Conservation (phyloP, 2,797 vertebrate genomes). For the Todus mexicanus region DNA sequence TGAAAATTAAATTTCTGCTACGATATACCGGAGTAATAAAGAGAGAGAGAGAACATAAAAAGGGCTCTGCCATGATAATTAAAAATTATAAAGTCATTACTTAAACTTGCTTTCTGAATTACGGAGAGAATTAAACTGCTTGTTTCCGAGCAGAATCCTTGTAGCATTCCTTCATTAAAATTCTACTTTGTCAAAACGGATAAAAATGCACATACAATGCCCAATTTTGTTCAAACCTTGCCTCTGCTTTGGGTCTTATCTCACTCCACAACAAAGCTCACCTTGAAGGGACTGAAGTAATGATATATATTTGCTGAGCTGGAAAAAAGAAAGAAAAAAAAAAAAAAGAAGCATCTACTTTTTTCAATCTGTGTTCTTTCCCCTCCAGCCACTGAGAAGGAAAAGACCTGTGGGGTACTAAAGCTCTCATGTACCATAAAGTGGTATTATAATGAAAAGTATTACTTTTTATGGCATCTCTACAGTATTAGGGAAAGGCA, state of each 20-base stretch:
- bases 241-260: constrained; percentile 17
- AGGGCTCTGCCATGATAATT: constrained; percentile 33
- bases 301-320: constrained; percentile 9
- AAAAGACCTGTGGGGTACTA: constrained; percentile 23
- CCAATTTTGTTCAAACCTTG: background rate
- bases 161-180: constrained; percentile 55
- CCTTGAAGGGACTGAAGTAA: constrained; percentile 23
- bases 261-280: constrained; percentile 29
- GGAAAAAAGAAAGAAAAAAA: constrained; percentile 27
- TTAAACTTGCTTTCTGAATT: constrained; percentile 52
- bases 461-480: constrained; percentile 49
- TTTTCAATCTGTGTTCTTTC: constrained; percentile 1
- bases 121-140: constrained; percentile 37
- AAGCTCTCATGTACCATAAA: constrained; percentile 16
- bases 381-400: background rate
- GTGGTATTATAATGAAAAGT: constrained; percentile 38
- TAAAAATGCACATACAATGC: background rate
- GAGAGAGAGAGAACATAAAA: background rate
- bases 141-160: constrained; percentile 42
- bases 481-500: constrained; percentile 11
- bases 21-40: constrained; percentile 34
- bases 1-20: constrained; percentile 64
- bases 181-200: background rate
- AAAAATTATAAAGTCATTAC: constrained; percentile 65
- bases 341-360: background rate